These are phyloP conservation scores for Tetragnatha montana DNA, from an alignment of 2,888 invertebrate genomes.

Conservation along the genomic window DNA sequence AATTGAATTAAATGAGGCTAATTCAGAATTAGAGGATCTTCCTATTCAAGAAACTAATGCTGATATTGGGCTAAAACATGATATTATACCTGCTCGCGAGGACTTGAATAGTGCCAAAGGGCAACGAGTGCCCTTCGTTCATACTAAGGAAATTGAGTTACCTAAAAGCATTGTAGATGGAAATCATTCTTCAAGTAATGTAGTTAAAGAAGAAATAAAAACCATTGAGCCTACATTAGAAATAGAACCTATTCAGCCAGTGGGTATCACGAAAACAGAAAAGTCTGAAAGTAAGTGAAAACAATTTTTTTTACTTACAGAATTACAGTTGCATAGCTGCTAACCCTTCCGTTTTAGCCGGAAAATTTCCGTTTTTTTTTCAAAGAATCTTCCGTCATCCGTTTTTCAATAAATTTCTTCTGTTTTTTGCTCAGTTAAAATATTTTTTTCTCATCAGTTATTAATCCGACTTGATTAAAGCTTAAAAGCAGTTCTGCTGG, in stretches of 20 bases:
- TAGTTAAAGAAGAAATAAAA: constrained; percentile 23
- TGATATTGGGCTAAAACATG: not conserved
- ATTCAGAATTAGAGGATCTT: not conserved
- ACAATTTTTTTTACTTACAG: not conserved
- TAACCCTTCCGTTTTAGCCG: too few relatives aligned
- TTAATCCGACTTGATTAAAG: too few relatives aligned
- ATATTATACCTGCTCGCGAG: constrained; percentile 1
- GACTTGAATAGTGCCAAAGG: constrained; percentile 5
- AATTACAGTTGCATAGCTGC: too few relatives aligned
- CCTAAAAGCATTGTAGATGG: not conserved
- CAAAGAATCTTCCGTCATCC: too few relatives aligned
- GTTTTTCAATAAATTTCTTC: too few relatives aligned
- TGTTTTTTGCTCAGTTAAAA: too few relatives aligned
- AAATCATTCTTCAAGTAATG: not conserved
- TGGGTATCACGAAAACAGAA: constrained; percentile 15
- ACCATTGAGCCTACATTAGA: not conserved
- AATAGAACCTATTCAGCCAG: constrained; percentile 1
- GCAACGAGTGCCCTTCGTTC: not conserved
- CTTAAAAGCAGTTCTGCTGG: too few relatives aligned
- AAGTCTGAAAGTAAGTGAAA: constrained; percentile 43
- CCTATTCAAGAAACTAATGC: not conserved
- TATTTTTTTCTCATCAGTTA: too few relatives aligned
- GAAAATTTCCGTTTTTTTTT: too few relatives aligned
- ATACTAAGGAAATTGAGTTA: constrained; percentile 4
- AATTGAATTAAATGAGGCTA: constrained; percentile 1